phyloP scores from a whole-genome alignment of 2,113 vertebrate genomes.

The Campylorhamphus procurvoides region DNA sequence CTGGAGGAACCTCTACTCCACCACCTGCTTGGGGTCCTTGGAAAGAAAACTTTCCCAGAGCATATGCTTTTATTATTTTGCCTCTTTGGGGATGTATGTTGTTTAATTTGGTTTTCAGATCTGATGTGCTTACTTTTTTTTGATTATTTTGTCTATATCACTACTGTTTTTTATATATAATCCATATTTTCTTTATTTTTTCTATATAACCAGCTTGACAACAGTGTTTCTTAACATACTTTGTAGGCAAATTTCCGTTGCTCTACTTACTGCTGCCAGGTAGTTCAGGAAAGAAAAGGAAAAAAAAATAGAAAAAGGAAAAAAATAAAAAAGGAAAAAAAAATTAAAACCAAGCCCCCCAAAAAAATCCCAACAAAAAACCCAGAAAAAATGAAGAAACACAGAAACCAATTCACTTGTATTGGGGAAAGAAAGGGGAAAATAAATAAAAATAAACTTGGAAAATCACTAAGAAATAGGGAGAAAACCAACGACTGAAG shows the following conservation, averaged over 20 bases:
- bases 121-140: not conserved
- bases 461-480: not conserved
- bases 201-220: not conserved
- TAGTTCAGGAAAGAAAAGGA: not conserved
- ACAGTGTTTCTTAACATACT: not conserved
- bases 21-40: not conserved
- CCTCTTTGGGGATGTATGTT: not conserved
- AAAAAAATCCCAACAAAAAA: not conserved
- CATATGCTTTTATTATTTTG: not conserved
- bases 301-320: too few relatives aligned
- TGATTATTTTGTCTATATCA: not conserved
- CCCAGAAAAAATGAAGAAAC: not conserved
- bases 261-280: not conserved
- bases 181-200: not conserved
- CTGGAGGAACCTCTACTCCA: not conserved
- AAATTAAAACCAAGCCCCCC: not conserved
- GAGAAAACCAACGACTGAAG: not conserved
- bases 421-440: fast-evolving
- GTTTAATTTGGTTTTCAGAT: not conserved
- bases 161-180: not conserved
- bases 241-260: not conserved
- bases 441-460: not conserved
- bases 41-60: not conserved
- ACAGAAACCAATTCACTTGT: not conserved
- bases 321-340: not conserved